A percentile compares a stretch with the other conserved stretches of the same genome.
Evolutionary conservation across 2,797 vertebrate species (phyloP).

Genomic region (Parauchenoglanis punctatus): DNA sequence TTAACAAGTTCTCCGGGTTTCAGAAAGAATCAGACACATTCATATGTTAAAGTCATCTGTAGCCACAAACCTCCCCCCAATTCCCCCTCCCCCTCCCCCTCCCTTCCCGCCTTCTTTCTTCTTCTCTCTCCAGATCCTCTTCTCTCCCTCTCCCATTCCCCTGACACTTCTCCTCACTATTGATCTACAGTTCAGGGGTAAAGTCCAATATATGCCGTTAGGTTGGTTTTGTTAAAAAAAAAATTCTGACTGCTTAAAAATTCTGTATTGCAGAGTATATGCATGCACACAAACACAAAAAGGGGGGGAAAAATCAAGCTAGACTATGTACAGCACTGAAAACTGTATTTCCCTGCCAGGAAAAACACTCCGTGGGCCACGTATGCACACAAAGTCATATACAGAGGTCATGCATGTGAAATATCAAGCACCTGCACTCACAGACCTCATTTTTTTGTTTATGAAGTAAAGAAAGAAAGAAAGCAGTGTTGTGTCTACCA

Average conservation of each 20-base stretch:
- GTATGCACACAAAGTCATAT: constrained; percentile 23
- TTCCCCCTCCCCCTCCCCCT: background rate
- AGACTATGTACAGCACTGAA: background rate
- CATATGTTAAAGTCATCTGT: constrained; percentile 50
- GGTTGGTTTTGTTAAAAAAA: background rate
- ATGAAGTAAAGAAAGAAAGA: background rate
- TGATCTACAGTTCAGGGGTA: constrained; percentile 20
- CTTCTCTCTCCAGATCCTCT: background rate
- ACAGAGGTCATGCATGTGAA: background rate
- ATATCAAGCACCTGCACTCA: background rate
- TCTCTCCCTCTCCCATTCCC: background rate
- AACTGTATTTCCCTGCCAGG: background rate
- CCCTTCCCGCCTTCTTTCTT: background rate
- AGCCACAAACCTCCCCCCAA: constrained; percentile 1
- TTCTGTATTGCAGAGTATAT: background rate
- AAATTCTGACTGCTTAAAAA: background rate
- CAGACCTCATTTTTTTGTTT: background rate
- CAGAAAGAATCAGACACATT: constrained; percentile 37
- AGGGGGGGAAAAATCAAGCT: background rate
- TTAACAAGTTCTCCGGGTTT: constrained; percentile 37
- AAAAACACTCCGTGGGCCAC: constrained; percentile 20
- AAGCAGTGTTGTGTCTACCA: no score
- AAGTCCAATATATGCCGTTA: background rate
- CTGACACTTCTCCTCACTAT: background rate
- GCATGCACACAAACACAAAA: background rate